Conservation (phyloP, 2,113 vertebrate species). For the Nymphicus hollandicus region DNA sequence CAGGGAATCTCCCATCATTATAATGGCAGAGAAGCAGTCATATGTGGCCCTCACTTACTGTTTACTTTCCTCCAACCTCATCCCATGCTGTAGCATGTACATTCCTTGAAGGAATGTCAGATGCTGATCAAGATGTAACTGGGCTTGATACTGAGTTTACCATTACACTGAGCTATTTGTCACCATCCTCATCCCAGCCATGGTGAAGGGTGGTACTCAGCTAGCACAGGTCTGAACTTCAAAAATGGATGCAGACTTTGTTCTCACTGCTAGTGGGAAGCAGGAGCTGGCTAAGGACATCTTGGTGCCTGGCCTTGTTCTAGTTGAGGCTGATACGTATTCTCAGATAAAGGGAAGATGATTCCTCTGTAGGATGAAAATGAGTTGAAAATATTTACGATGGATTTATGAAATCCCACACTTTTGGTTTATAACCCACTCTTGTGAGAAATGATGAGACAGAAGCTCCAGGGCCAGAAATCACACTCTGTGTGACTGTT, state of each 20-base stretch:
- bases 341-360: background rate
- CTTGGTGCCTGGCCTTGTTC: background rate
- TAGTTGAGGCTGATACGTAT: no score
- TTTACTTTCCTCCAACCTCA: background rate
- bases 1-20: background rate
- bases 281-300: background rate
- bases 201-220: background rate
- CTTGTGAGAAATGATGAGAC: background rate
- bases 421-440: background rate
- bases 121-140: background rate
- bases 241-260: background rate
- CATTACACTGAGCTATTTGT: background rate
- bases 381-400: background rate
- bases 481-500: background rate
- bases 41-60: background rate
- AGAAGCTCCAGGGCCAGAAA: background rate
- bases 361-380: background rate
- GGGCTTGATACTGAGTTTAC: background rate
- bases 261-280: background rate
- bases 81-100: background rate
- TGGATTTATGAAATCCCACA: background rate
- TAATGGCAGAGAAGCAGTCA: background rate
- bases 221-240: background rate
- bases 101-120: background rate
- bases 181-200: background rate